phyloP scores from a whole-genome alignment of 2,113 vertebrate genomes.

The Notiomystis cincta region DNA sequence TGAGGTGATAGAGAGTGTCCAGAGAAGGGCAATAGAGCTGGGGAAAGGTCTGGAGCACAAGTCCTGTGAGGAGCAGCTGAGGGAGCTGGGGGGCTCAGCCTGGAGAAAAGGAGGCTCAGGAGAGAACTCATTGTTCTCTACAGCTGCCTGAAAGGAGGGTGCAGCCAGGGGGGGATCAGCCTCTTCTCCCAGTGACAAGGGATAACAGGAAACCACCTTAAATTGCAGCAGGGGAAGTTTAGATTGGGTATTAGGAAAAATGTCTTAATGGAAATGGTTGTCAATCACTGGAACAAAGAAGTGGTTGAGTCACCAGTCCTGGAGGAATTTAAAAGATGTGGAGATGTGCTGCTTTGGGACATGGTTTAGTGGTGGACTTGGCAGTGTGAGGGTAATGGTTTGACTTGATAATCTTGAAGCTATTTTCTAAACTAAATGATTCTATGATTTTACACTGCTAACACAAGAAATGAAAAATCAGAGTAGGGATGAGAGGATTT shows the following conservation, averaged over 20 bases:
- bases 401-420: neutral
- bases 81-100: neutral
- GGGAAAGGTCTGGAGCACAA: neutral
- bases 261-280: neutral
- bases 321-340: neutral
- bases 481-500: neutral
- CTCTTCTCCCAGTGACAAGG: neutral
- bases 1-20: neutral
- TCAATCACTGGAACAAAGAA: neutral
- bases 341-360: neutral
- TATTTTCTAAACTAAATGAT: neutral
- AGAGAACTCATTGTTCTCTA: neutral
- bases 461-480: neutral
- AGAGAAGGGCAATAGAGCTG: fast-evolving
- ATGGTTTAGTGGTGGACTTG: neutral
- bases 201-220: neutral
- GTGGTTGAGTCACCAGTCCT: neutral
- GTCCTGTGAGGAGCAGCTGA: neutral
- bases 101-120: neutral
- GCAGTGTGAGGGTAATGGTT: neutral
- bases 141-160: neutral
- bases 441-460: neutral
- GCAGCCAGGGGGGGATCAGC: neutral
- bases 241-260: neutral
- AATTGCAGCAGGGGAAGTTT: neutral